These are phyloP conservation scores for Leucophora obtusa DNA, from an alignment of 2,888 invertebrate genomes.

Conservation along the genomic window DNA sequence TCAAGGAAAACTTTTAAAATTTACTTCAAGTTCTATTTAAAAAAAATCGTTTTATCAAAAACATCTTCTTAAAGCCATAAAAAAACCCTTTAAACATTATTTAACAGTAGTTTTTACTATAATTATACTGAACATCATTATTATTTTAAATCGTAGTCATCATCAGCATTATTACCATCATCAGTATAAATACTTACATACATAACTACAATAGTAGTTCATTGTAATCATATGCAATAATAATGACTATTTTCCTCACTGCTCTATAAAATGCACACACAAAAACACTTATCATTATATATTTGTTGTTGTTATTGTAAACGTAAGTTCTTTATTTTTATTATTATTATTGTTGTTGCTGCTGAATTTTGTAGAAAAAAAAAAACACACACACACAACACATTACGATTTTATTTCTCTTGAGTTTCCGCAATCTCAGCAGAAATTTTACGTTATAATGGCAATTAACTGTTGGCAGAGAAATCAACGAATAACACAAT, in stretches of 20 bases:
- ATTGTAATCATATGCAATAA: conserved; percentile 51
- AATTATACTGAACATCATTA: conserved; percentile 39
- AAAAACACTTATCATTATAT: background rate
- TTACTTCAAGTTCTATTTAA: too few relatives aligned
- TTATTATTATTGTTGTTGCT: background rate
- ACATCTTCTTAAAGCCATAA: too few relatives aligned
- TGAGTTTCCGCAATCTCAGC: conserved; percentile 64
- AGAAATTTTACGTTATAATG: conserved; percentile 47
- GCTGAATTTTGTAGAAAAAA: background rate
- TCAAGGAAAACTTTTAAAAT: too few relatives aligned
- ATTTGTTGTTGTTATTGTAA: conserved; percentile 14
- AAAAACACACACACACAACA: conserved; percentile 5
- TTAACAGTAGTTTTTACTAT: conserved; percentile 47
- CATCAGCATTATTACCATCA: conserved; percentile 42
- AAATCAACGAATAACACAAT: conserved; percentile 44
- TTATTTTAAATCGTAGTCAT: conserved; percentile 50
- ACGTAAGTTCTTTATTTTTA: conserved; percentile 6
- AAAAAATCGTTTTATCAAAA: too few relatives aligned
- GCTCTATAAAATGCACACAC: background rate
- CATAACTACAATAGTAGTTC: conserved; percentile 6
- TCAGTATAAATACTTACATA: background rate
- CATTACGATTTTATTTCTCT: conserved; percentile 54
- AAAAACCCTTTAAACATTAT: conserved; percentile 40
- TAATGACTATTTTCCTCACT: conserved; percentile 41
- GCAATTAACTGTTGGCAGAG: conserved; percentile 58